A percentile compares a stretch with the other conserved stretches of the same genome.
These are phyloP conservation scores for Stenurella melanura DNA, from an alignment of 2,888 invertebrate species.

Conservation along the genomic window DNA sequence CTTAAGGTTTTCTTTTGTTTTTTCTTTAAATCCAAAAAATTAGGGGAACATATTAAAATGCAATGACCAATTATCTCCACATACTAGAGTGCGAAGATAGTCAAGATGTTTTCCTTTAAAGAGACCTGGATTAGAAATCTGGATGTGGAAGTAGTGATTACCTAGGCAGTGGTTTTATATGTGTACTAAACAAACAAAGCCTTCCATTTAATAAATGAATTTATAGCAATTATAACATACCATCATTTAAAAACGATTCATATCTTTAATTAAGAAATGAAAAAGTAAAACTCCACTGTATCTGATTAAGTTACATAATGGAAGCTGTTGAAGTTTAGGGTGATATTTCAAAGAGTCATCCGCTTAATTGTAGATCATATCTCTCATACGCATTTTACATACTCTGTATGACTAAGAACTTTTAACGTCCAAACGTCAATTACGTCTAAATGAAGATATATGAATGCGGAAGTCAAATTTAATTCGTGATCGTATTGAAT, in stretches of 20 bases:
- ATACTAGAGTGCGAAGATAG: too few species aligned
- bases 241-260: background rate
- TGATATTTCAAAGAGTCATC: slow-evolving; percentile 27
- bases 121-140: too few species aligned
- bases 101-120: too few species aligned
- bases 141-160: too few species aligned
- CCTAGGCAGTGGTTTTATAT: too few species aligned
- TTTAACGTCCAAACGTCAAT: slow-evolving; percentile 49
- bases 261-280: slow-evolving; percentile 6
- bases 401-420: slow-evolving; percentile 42
- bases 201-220: background rate
- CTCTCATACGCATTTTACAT: slow-evolving; percentile 32
- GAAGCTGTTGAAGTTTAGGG: slow-evolving; percentile 22
- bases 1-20: too few species aligned
- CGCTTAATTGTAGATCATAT: slow-evolving; percentile 31
- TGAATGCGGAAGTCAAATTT: slow-evolving; percentile 49
- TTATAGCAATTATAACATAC: background rate
- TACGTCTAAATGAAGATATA: slow-evolving; percentile 56
- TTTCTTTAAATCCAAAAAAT: too few species aligned
- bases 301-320: slow-evolving; percentile 12
- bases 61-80: too few species aligned
- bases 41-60: too few species aligned
- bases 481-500: slow-evolving; percentile 45
- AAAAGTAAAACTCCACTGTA: background rate
- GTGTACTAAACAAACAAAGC: background rate